Evolutionary conservation across 2,113 vertebrate species (phyloP), one percentile per base, ranked within the genome.

Genomic region (Tringa solitaria): DNA sequence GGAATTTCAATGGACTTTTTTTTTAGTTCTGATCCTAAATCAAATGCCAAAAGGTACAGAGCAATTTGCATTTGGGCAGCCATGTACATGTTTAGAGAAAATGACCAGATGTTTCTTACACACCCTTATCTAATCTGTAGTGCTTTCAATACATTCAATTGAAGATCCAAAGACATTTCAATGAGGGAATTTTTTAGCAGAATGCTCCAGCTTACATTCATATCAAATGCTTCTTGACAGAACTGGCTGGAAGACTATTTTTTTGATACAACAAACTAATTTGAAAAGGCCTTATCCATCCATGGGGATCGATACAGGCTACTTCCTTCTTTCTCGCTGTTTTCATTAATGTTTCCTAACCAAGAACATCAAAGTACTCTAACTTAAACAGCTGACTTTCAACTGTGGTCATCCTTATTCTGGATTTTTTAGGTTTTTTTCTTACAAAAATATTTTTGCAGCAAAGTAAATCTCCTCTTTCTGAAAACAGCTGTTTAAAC

Each of bases 401-500:
- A 74, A 73, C 57, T 59, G 27, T 67, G 45, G 19, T 79, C 3
- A 1, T 28, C 30, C 84, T 89, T 90, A 53, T 87, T 93, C 68
- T 88, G 81, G 72, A 88, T 59, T 64, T 93, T 90, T 86, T 91
- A 27, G 16, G 65, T 53, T 69, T 85, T 61, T 86, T 59, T 75
- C 11, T 33, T 90, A 78, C 19, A 72, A 80, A 93, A 93, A 93
- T 91, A 93, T 90, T 96, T 95, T 89, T 92, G 26, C 10, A 86
- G 53, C 17, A 50, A 86, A 92, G 65, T 35, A 67, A 80, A 89
- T 74, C 50, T 85, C 26, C 35, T 90, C 11, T 82, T 86, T 84
- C 48, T 63, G 50, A 74, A 88, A 93, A 64, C 86, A 96, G 91
- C 88, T 97, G 78, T 91, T 89, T 84, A 86, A 96, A 91, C 76